A percentile compares a stretch with the other conserved stretches of the same genome.
Evolutionary conservation across 2,888 invertebrate genomes (phyloP).

Genomic region (Tigriopus californicus): DNA sequence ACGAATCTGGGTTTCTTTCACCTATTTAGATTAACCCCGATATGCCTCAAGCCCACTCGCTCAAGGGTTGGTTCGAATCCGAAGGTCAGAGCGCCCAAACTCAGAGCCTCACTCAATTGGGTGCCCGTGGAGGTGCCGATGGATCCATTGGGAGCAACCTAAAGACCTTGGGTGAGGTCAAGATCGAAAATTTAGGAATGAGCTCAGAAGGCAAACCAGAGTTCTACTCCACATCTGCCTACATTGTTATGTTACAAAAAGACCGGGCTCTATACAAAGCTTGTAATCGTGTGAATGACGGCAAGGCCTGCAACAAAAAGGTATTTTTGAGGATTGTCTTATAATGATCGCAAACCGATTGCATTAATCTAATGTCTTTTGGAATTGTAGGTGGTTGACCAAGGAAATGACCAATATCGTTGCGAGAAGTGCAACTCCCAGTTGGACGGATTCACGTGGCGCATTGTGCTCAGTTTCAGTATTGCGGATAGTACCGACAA

Average conservation of each 20-base stretch:
- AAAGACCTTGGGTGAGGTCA: slow-evolving; percentile 56
- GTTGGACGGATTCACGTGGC: slow-evolving; percentile 63
- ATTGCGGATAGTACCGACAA: slow-evolving; percentile 70
- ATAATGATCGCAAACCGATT: too few species aligned
- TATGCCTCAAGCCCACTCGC: slow-evolving; percentile 56
- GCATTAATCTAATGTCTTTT: too few species aligned
- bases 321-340: too few species aligned
- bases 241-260: slow-evolving; percentile 51
- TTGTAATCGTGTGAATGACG: slow-evolving; percentile 33
- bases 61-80: slow-evolving; percentile 81
- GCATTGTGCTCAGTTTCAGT: slow-evolving; percentile 61
- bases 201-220: slow-evolving; percentile 50
- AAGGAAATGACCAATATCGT: slow-evolving; percentile 5
- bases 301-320: slow-evolving; percentile 80
- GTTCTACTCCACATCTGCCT: slow-evolving; percentile 57
- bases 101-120: slow-evolving; percentile 32
- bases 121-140: slow-evolving; percentile 25
- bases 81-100: slow-evolving; percentile 44
- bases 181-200: slow-evolving; percentile 44
- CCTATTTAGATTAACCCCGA: slow-evolving; percentile 54
- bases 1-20: slow-evolving; percentile 2
- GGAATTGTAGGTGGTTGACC: not conserved
- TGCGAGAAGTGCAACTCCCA: slow-evolving; percentile 88
- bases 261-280: slow-evolving; percentile 79
- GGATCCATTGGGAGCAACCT: slow-evolving; percentile 37